phyloP scores from a whole-genome alignment of 2,797 vertebrate genomes.

The Tamandua tetradactyla region DNA sequence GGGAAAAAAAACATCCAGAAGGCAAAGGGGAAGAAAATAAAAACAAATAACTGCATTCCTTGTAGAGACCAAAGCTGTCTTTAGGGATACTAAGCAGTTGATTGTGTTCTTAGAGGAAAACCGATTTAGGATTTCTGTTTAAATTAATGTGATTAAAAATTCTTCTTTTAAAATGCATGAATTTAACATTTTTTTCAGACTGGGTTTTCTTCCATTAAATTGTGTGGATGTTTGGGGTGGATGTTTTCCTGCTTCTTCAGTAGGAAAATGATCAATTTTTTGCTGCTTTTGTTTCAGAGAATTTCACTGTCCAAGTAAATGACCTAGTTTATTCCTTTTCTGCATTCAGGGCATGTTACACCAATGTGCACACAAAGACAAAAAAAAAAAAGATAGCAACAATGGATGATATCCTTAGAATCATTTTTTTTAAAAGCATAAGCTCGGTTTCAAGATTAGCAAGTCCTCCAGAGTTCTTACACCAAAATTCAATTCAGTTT shows the following conservation, averaged over 20 bases:
- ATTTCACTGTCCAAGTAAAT: constrained; percentile 69
- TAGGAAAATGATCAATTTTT: constrained; percentile 59
- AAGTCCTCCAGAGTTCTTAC: background rate
- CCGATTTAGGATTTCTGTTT: constrained; percentile 19
- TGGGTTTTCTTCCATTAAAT: background rate
- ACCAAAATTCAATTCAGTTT: background rate
- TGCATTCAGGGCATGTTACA: constrained; percentile 60
- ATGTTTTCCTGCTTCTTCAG: background rate
- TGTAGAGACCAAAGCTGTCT: constrained; percentile 42
- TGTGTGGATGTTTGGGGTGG: background rate
- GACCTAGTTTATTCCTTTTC: constrained; percentile 65
- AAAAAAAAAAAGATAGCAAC: constrained; percentile 55
- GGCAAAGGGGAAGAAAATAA: background rate
- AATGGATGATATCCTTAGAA: constrained; percentile 54
- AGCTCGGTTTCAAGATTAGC: background rate
- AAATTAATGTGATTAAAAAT: constrained; percentile 58
- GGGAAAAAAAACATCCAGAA: background rate
- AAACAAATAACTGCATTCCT: constrained; percentile 26
- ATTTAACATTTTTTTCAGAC: constrained; percentile 45
- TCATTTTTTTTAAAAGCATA: background rate
- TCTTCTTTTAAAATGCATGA: constrained; percentile 43
- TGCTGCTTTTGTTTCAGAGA: constrained; percentile 70
- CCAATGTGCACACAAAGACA: constrained; percentile 34
- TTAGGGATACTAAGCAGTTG: constrained; percentile 5
- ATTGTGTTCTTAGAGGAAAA: constrained; percentile 48